phyloP scores from a whole-genome alignment of 2,797 vertebrate species.

The Pelobates cultripes region DNA sequence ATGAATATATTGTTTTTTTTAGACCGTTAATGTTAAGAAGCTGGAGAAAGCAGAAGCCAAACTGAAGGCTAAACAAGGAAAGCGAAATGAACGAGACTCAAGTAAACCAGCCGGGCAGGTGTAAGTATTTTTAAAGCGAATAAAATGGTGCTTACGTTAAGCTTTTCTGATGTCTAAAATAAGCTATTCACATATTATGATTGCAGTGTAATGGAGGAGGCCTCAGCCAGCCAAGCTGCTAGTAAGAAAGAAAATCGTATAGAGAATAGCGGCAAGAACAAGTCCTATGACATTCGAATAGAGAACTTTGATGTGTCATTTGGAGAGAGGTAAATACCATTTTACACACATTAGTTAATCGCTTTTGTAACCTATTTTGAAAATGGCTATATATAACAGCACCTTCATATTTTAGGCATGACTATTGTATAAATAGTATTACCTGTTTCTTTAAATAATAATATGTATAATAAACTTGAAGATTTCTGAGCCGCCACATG shows the following conservation, averaged over 20 bases:
- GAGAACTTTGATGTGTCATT: constrained; percentile 98
- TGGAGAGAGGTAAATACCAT: constrained; percentile 85
- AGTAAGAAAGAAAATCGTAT: constrained; percentile 92
- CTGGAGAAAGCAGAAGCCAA: constrained; percentile 95
- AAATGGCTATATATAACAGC: too few relatives aligned
- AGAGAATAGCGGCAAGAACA: constrained; percentile 93
- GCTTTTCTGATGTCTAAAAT: too few relatives aligned
- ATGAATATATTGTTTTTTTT: constrained; percentile 26
- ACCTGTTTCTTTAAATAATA: too few relatives aligned
- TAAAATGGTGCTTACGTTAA: background rate
- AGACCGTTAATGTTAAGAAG: constrained; percentile 92
- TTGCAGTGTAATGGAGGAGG: constrained; percentile 90
- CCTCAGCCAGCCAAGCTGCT: constrained; percentile 94
- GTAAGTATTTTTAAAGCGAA: constrained; percentile 71
- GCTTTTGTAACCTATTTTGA: constrained; percentile 8
- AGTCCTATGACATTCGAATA: constrained; percentile 92
- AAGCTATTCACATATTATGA: too few relatives aligned
- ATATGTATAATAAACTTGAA: too few relatives aligned
- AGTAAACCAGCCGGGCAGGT: constrained; percentile 75
- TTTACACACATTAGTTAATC: background rate
- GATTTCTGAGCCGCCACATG: too few relatives aligned
- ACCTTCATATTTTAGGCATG: too few relatives aligned
- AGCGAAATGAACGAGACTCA: constrained; percentile 84
- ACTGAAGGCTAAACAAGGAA: constrained; percentile 90
- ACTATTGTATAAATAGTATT: too few relatives aligned